Evolutionary conservation across 2,113 vertebrate species (phyloP).

Genomic region (Centropus unirufus): DNA sequence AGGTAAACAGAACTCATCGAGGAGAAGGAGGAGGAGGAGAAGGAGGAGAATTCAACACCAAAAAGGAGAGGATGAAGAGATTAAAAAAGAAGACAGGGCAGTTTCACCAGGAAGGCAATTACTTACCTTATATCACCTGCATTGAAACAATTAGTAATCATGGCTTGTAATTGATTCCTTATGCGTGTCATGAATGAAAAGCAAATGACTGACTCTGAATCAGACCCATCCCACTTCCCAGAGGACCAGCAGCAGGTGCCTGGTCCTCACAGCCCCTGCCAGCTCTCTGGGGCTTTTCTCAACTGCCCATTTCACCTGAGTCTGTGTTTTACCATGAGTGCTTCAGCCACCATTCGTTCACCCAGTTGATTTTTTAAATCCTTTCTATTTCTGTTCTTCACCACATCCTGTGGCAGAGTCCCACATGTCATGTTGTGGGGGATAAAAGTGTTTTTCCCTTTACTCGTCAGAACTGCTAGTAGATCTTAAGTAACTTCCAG

Average conservation of each 20-base stretch:
- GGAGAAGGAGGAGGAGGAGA: neutral
- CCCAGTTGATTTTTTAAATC: neutral
- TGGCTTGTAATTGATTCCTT: neutral
- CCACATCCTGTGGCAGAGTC: neutral
- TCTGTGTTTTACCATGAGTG: neutral
- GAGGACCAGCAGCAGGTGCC: neutral
- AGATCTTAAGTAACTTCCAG: no score
- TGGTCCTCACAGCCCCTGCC: neutral
- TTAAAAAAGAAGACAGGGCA: neutral
- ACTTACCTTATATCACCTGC: neutral
- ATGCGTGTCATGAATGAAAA: neutral
- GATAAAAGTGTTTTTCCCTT: neutral
- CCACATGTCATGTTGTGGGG: neutral
- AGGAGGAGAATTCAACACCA: neutral
- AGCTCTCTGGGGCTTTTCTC: neutral
- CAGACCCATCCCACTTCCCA: neutral
- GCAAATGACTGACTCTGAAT: neutral
- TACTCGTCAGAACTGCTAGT: neutral
- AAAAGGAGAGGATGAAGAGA: neutral
- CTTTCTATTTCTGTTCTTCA: neutral
- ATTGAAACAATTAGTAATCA: neutral
- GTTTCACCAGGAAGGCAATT: neutral
- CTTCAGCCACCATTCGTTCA: neutral
- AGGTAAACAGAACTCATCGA: neutral
- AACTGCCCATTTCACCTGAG: neutral